Base-by-base conservation (phyloP, 2,113 vertebrate genomes). In the Hippolais icterina region DNA sequence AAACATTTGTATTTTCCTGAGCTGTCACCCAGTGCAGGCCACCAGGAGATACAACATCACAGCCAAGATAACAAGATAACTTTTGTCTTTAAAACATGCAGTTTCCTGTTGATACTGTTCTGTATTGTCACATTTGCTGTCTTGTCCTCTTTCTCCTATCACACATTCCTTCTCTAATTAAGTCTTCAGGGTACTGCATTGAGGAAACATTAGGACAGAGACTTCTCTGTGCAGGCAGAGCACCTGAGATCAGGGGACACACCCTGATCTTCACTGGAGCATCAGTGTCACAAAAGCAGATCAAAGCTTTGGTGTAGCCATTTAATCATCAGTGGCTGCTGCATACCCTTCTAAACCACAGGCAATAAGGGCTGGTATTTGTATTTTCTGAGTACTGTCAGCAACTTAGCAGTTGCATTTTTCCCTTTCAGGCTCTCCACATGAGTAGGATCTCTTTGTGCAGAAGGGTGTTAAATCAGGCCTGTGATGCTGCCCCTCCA, bases 51-150 rank as follows among this genome's bases (percentile, higher is more conserved):
- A 63, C 1, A 92, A 39, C 54, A 68, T 77, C 93, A 71, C 47
- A 93, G 83, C 29, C 77, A 83, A 95, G 94, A 96, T 83, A 93
- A 85, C 85, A 46, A 65, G 47, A 83, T 83, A 90, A 17, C 66
- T 81, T 95, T 61, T 71, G 60, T 75, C 87, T 88, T 83, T 68
- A 54, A 83, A 83, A 60, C 80, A 50, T 5, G n/a, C 29, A 41
- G 83, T 81, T 96, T 95, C 96, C 95, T 94, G 71, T 35, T 83
- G 89, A 93, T 92, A 78, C 37, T 15, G 47, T 44, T 89, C 49
- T 24, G n/a, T 57, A 70, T 19, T n/a, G 60, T 83, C 83, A 80
- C 53, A 49, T 61, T 79, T 61, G 31, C 61, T 31, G 54, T 56
- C 71, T 59, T 8, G 0, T 44, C n/a, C 60, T 69, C 78, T 42